A percentile compares a stretch with the other conserved stretches of the same genome.
Conservation (phyloP, 2,113 vertebrate species). For the Xenotilapia flavipinnis region DNA sequence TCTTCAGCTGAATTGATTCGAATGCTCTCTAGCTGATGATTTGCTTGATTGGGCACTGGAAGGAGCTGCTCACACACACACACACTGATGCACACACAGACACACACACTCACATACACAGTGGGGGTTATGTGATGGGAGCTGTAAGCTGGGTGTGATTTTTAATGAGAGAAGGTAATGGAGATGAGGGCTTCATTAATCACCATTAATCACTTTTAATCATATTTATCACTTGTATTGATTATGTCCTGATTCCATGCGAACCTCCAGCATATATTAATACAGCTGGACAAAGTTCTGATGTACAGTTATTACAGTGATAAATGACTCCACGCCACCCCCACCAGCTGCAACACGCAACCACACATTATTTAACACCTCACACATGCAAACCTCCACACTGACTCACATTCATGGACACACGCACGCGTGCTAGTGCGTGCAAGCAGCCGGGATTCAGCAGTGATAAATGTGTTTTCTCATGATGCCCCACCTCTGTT, state of each 20-base stretch:
- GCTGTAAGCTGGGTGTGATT: constrained; percentile 31
- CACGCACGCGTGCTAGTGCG: not conserved
- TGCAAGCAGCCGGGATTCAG: not conserved
- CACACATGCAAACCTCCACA: not conserved
- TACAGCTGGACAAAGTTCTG: constrained; percentile 63
- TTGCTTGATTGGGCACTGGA: constrained; percentile 65
- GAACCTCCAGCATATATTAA: constrained; percentile 65
- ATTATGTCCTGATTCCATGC: constrained; percentile 65
- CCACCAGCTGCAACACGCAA: constrained; percentile 27
- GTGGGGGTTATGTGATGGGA: constrained; percentile 1
- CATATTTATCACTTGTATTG: constrained; percentile 79
- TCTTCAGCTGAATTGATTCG: constrained; percentile 64
- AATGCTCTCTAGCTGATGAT: constrained; percentile 63
- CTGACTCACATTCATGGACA: constrained; percentile 6
- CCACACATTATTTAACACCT: constrained; percentile 44
- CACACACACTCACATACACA: not conserved
- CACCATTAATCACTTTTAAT: constrained; percentile 75
- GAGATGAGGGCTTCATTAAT: constrained; percentile 70
- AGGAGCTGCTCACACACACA: constrained; percentile 9
- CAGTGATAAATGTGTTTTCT: constrained; percentile 64
- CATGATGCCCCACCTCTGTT: constrained; percentile 65
- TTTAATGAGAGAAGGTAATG: constrained; percentile 52
- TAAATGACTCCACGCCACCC: constrained; percentile 53
- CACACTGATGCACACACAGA: not conserved
- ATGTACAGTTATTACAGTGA: constrained; percentile 70